Percentiles rank a stretch among this genome's conserved stretches.
Evolutionary conservation across 2,797 vertebrate genomes (phyloP).

Genomic region (Pteropus rufus): DNA sequence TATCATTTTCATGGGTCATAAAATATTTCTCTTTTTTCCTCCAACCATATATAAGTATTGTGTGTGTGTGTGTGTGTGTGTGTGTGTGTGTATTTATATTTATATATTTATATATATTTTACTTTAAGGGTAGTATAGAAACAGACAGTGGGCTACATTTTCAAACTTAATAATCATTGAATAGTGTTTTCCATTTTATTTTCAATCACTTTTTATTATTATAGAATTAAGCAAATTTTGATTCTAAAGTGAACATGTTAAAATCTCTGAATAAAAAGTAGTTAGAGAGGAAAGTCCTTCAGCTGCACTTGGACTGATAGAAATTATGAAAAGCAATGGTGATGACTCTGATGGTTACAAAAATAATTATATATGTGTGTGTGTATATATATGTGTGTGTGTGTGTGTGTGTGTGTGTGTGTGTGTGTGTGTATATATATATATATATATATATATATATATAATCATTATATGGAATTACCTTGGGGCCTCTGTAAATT

Average conservation of each 20-base stretch:
- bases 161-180: neutral
- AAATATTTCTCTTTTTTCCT: neutral
- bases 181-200: conserved; percentile 1
- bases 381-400: too few species aligned
- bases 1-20: neutral
- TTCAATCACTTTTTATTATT: conserved; percentile 8
- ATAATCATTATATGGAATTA: neutral
- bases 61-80: too few species aligned
- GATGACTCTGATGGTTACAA: neutral
- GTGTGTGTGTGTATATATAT: too few species aligned
- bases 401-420: too few species aligned
- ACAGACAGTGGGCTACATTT: neutral
- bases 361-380: neutral
- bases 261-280: neutral
- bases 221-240: neutral
- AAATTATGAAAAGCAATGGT: neutral
- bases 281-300: neutral
- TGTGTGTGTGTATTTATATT: too few species aligned
- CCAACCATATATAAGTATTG: neutral
- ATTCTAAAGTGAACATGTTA: fast-evolving
- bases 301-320: neutral
- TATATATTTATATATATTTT: too few species aligned
- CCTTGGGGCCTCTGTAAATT: neutral
- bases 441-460: too few species aligned
- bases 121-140: neutral